Evolutionary conservation across 2,888 invertebrate genomes (phyloP), one percentile per base, ranked within the genome.

Genomic region (Coleophora flavipennella): DNA sequence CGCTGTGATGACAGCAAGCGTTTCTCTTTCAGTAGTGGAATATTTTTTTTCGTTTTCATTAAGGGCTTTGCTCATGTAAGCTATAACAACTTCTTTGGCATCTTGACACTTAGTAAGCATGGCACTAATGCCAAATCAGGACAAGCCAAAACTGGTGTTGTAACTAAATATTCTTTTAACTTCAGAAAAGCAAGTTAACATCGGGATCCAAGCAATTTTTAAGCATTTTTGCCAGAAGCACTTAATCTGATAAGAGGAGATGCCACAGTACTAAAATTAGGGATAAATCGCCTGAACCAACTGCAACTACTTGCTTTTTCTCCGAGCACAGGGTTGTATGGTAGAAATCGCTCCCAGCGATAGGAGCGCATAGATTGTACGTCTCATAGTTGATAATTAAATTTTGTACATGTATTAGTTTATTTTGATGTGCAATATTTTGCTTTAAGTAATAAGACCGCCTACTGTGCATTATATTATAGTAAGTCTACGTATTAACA

Each of bases 41-140:
- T 20, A 20, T 3, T 20, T 20, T 20, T 20, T 3, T 6, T 20
- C 20, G 20, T 20, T 20, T 20, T 20, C 7, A 12, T 12, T 11
- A 29, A 29, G 29, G 8, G 29, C 4, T 11, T 9, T 8, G 14
- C 14, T 33, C 12, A 8, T 12, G n/a, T 37, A 37, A 8, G 37
- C 37, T 1, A 33, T 31, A 9, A 32, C 31, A 26, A 31, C 31
- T 13, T 41, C 38, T 1, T 2, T 27, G 11, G 38, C 43, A 11
- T 43, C 14, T 7, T 38, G 9, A 13, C 13, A 27, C 31, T 43
- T 40, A 2, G 41, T 29, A 2, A 43, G 33, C 34, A 41, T 36
- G 1, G 33, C 44, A 14, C 44, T 39, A 9, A 44, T 12, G 3
- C 41, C 44, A 20, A 20, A 41, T 42, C 31, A 7, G 44, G 42